phyloP scores from a whole-genome alignment of 1,140 invertebrate species.

The Oreohelix idahoensis region DNA sequence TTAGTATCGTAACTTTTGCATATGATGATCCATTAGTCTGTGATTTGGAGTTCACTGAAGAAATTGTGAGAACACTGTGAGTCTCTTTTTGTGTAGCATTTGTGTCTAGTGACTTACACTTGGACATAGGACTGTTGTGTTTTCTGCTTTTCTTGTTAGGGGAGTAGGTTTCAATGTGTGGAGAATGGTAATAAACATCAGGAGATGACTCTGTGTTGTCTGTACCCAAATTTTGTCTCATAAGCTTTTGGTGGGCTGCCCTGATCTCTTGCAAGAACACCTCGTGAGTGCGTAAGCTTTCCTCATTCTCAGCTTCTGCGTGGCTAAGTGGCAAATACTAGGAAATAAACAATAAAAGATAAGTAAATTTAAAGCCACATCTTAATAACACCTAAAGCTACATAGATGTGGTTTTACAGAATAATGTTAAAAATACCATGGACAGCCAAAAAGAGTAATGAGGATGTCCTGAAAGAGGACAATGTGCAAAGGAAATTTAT shows the following conservation, averaged over 20 bases:
- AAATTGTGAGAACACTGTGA: too few species aligned
- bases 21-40: background rate
- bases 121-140: background rate
- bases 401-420: too few species aligned
- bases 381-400: too few species aligned
- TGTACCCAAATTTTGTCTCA: background rate
- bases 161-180: background rate
- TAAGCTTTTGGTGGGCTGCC: background rate
- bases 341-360: background rate
- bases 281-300: background rate
- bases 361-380: too few species aligned
- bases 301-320: background rate
- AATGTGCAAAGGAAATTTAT: too few species aligned
- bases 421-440: too few species aligned
- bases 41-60: background rate
- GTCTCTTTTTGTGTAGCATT: background rate
- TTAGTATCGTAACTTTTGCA: background rate
- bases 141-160: background rate
- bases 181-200: background rate
- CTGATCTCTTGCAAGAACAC: background rate
- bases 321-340: background rate
- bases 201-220: background rate
- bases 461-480: too few species aligned
- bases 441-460: too few species aligned
- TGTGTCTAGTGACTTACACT: background rate